Evolutionary conservation across 2,113 vertebrate species (phyloP).

Genomic region (Todiramphus saurophagus): DNA sequence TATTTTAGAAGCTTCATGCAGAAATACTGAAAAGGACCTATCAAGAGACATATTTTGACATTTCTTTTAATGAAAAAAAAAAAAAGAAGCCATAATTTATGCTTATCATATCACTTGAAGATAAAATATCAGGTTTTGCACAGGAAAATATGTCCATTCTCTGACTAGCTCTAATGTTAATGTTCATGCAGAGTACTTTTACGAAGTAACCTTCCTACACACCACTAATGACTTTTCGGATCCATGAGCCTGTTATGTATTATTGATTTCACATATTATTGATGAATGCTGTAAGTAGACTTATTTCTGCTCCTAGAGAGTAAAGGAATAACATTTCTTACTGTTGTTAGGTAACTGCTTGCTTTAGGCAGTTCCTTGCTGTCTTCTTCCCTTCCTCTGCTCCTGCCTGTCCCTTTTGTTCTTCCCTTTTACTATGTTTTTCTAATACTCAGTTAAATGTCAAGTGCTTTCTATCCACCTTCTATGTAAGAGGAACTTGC

Average conservation of each 20-base stretch:
- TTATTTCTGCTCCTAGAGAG: conserved; percentile 8
- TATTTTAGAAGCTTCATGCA: neutral
- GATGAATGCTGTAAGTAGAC: neutral
- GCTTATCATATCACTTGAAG: neutral
- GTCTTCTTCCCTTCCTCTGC: neutral
- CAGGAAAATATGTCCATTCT: neutral
- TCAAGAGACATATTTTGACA: neutral
- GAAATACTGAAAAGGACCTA: neutral
- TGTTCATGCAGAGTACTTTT: neutral
- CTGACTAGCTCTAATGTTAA: neutral
- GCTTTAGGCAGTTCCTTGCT: neutral
- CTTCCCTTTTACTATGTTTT: neutral
- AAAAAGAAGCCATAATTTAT: neutral
- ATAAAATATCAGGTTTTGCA: neutral
- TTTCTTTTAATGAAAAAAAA: neutral
- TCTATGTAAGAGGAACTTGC: neutral
- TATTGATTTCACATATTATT: conserved; percentile 21
- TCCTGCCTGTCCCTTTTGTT: neutral
- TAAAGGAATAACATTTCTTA: neutral
- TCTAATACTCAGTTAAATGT: neutral
- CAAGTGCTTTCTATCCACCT: neutral
- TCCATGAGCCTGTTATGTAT: conserved; percentile 26
- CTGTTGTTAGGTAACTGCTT: neutral
- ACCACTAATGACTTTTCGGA: neutral
- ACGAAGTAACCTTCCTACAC: neutral